Conservation (phyloP, 2,888 invertebrate species). For the Cephalotes varians region DNA sequence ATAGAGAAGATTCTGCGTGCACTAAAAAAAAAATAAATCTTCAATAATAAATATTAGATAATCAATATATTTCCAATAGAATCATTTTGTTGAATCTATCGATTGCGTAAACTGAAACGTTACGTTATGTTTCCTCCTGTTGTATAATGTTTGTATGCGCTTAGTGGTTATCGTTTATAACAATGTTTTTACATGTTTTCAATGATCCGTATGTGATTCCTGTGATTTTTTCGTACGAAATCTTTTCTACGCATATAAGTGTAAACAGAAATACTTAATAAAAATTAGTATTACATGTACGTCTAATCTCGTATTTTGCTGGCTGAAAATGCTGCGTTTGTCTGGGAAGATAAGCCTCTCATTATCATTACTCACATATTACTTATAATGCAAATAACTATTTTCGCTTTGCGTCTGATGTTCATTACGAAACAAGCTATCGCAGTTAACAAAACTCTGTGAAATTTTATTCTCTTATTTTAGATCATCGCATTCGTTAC, state of each 20-base stretch:
- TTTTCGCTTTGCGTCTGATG: neutral
- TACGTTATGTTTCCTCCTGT: neutral
- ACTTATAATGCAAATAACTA: neutral
- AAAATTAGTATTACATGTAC: constrained; percentile 16
- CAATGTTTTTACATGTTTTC: neutral
- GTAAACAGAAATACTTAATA: neutral
- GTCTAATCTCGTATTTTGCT: neutral
- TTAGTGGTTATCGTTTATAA: constrained; percentile 1
- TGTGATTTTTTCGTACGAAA: neutral
- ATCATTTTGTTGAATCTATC: neutral
- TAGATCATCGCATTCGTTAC: neutral
- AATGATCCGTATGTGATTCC: neutral
- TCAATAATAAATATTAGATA: neutral
- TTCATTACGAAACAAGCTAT: neutral
- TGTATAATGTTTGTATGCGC: neutral
- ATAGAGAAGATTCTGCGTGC: neutral
- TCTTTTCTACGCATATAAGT: neutral
- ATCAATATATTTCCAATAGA: neutral
- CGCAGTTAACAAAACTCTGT: neutral
- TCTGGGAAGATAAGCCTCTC: neutral
- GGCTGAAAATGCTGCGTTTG: neutral
- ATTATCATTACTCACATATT: too few relatives aligned
- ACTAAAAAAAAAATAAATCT: neutral
- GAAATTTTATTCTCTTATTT: neutral
- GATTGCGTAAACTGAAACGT: neutral